Percentiles rank a stretch among this genome's conserved stretches.
Conservation (phyloP, 2,113 vertebrate species). For the Saguinus midas region DNA sequence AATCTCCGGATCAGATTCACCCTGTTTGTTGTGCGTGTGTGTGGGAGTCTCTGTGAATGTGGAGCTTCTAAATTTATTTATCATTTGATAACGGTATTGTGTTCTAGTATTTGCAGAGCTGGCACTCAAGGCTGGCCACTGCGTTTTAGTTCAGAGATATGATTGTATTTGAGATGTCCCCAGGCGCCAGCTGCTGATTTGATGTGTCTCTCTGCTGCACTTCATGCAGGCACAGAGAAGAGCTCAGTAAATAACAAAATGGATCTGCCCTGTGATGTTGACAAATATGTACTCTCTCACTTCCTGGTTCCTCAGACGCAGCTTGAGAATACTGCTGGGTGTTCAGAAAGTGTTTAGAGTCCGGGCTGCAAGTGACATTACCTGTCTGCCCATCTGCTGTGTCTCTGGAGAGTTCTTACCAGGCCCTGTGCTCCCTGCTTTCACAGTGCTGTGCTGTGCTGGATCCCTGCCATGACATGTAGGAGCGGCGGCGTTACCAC, state of each 20-base stretch:
- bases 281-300: accelerated
- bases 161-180: background rate
- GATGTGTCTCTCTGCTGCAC: background rate
- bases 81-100: background rate
- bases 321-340: background rate
- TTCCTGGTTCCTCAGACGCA: background rate
- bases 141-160: background rate
- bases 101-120: background rate
- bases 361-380: background rate
- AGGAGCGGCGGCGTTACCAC: accelerated
- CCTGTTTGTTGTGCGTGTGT: background rate
- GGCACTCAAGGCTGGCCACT: background rate
- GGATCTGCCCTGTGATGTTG: background rate
- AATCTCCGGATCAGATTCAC: background rate
- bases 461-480: too few species aligned
- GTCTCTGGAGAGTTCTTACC: accelerated
- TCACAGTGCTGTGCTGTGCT: accelerated
- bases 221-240: background rate
- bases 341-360: background rate
- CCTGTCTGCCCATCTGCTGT: too few species aligned
- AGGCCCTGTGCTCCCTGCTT: too few species aligned
- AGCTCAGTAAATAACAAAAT: background rate
- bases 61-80: conserved; percentile 13
- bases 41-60: background rate
- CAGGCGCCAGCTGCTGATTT: too few species aligned